Base-by-base conservation (phyloP, 2,888 invertebrate genomes). In the Andrena bucephala region DNA sequence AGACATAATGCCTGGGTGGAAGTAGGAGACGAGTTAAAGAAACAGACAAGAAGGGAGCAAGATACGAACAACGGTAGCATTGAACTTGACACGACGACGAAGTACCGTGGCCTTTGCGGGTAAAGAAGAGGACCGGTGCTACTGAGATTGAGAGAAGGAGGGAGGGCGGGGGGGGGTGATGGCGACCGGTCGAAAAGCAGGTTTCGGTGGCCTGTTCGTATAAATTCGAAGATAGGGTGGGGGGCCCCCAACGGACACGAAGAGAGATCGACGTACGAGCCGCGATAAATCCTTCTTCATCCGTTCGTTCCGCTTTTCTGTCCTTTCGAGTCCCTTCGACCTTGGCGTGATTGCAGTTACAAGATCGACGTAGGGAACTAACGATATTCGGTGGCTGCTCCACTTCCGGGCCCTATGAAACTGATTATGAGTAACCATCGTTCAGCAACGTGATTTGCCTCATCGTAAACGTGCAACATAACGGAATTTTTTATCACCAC, bases 71-170 rank as follows among this genome's bases (percentile, higher is more conserved):
- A 78, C 73, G 65, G 87, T 85, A 87, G 85, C 89, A 89, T 82
- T 90, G 89, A 90, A 90, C 90, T 89, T 89, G 90, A 89, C 89
- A 89, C 87, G 83, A 88, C 81, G 85, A 84, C 83, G 82, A 84
- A 85, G 85, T 80, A 68, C 78, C 63, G 81, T 82, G 82, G 77
- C 77, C 75, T 76, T 84, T 71, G 82, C 72, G 76, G 81, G 29
- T 50, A 67, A 74, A 73, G 76, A 70, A 70, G 76, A 81, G 74
- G 79, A 69, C 70, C 67, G 83, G 75, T 75, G 71, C 71, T 73
- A 81, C 57, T 52, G 81, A 65, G 59, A 63, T 66, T 33, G 48
- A 50, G 50, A n/a, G 50, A 24, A 27, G 57, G 50, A 66, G 63
- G 31, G 62, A 31, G 65, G 57, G 50, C 66, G 63, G 31, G 62